These are phyloP conservation scores for Morpho helenor DNA, from an alignment of 2,888 invertebrate genomes.

Conservation along the genomic window DNA sequence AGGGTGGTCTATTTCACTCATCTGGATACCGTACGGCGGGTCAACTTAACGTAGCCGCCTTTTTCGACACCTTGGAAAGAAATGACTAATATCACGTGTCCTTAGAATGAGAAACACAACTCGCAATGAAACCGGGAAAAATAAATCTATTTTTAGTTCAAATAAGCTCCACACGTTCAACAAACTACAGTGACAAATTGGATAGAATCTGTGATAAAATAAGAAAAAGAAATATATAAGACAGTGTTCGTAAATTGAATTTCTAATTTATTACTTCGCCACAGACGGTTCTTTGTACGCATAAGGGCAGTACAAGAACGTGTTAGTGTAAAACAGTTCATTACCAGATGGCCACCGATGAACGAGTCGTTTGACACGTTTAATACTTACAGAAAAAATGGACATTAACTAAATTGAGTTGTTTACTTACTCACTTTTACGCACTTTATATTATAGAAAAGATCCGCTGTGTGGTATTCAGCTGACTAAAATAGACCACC, in stretches of 20 bases:
- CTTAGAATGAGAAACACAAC: background rate
- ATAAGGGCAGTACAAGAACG: conserved; percentile 22
- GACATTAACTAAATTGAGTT: conserved; percentile 13
- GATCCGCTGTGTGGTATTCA: too few relatives aligned
- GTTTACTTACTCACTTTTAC: too few relatives aligned
- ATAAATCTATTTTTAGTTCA: conserved; percentile 2
- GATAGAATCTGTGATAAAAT: conserved; percentile 15
- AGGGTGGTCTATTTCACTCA: too few relatives aligned
- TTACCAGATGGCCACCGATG: conserved; percentile 63
- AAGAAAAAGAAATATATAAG: conserved; percentile 12
- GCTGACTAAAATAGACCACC: too few relatives aligned
- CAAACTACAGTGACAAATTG: conserved; percentile 19
- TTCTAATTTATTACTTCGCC: conserved; percentile 22
- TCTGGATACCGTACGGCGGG: too few relatives aligned
- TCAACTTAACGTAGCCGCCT: too few relatives aligned
- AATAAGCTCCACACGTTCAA: conserved; percentile 6
- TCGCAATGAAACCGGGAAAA: background rate
- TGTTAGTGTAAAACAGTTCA: conserved; percentile 31
- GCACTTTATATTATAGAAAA: too few relatives aligned
- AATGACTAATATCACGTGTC: too few relatives aligned
- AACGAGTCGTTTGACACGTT: conserved; percentile 50
- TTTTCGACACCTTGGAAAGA: too few relatives aligned
- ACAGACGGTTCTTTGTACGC: conserved; percentile 23
- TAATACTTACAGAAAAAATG: conserved; percentile 17
- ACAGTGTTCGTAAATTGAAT: conserved; percentile 23